Evolutionary conservation across 2,113 vertebrate species (phyloP), one percentile per base, ranked within the genome.

Genomic region (Mellivora capensis): DNA sequence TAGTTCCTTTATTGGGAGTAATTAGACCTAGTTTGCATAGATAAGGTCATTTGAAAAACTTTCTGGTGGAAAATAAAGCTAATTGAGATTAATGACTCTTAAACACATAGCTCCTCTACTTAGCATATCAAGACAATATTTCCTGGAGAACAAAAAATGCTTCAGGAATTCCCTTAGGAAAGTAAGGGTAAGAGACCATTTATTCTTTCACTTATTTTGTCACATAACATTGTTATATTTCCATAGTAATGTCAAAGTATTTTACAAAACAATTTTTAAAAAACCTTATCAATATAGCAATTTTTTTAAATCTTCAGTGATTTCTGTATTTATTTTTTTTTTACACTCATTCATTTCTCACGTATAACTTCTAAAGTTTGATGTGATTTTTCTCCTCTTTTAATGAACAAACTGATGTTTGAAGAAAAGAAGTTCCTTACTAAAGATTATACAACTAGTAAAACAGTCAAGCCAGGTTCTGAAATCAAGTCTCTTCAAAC

Each of bases 1-100:
- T 93, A 85, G 34, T 88, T 94, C 9, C 71, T 98, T 98, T 96
- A 93, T 12, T 94, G 44, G 7, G 44, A 96, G 64, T 87, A 98
- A 95, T 98, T 97, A 97, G 34, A 34, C 3, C 44, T 98, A 91
- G 94, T 97, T 98, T 98, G 74, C 86, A 96, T 95, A 97, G 94
- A 18, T 95, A 96, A 98, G 74, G 80, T 97, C 54, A 96, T 97
- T 97, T 97, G 97, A 97, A 97, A 97, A 98, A 98, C 96, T 98
- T 98, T 97, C 94, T 93, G 67, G 47, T 97, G 86, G 94, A 95
- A 98, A 97, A 98, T 97, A 97, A 61, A 97, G 83, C 69, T 96
- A 96, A 96, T 87, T 97, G 85, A 97, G 74, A 59, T 94, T 97
- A 98, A 98, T 97, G 0, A 91, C 34, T 94, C 96, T 97, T 97